phyloP scores from a whole-genome alignment of 1,140 invertebrate species.

The Mya arenaria region DNA sequence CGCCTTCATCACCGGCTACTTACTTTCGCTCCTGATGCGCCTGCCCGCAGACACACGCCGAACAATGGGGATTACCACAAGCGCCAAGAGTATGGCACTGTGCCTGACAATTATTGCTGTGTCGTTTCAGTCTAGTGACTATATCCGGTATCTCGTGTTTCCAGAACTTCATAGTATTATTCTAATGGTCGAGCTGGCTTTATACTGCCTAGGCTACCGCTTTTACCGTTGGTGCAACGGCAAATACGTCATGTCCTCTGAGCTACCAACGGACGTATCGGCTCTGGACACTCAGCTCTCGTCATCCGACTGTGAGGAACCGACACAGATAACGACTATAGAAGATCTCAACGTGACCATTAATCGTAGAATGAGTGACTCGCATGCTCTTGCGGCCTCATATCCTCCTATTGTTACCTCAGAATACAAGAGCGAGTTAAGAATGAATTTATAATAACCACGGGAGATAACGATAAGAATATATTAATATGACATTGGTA shows the following conservation, averaged over 20 bases:
- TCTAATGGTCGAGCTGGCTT: not conserved
- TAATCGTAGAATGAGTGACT: not conserved
- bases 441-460: too few relatives aligned
- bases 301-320: not conserved
- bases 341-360: not conserved
- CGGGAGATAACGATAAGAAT: too few relatives aligned
- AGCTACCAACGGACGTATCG: not conserved
- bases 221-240: slow-evolving; percentile 2
- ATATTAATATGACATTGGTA: too few relatives aligned
- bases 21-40: not conserved
- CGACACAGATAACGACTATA: not conserved
- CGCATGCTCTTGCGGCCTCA: not conserved
- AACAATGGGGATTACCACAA: not conserved
- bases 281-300: not conserved
- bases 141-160: not conserved
- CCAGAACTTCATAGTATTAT: not conserved
- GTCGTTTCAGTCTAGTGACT: not conserved
- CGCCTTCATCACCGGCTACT: not conserved
- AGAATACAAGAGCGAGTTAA: too few relatives aligned
- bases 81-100: not conserved
- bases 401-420: too few relatives aligned
- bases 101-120: not conserved
- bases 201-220: not conserved
- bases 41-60: not conserved
- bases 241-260: not conserved